Conservation (phyloP, 2,797 vertebrate species). For the Sebastes hubbsi region DNA sequence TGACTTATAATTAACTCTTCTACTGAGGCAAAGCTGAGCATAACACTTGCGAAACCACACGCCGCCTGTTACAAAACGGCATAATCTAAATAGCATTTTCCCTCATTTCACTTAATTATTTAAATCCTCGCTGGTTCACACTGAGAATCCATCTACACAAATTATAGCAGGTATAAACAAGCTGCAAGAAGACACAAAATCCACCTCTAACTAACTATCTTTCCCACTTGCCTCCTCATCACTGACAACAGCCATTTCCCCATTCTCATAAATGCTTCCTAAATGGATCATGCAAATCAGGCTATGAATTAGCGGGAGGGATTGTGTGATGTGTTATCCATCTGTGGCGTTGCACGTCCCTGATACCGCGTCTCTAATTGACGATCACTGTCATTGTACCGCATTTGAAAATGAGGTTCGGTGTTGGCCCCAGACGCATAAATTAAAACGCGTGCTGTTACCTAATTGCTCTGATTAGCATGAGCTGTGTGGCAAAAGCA, state of each 20-base stretch:
- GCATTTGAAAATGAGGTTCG: slow-evolving; percentile 60
- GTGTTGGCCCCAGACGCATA: slow-evolving; percentile 65
- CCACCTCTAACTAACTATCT: slow-evolving; percentile 45
- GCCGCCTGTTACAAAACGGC: slow-evolving; percentile 29
- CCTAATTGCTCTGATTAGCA: slow-evolving; percentile 78
- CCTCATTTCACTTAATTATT: slow-evolving; percentile 60
- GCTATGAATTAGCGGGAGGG: slow-evolving; percentile 67
- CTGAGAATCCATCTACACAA: slow-evolving; percentile 71
- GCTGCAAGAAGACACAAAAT: slow-evolving; percentile 32
- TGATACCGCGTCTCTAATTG: slow-evolving; percentile 70
- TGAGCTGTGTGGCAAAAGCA: slow-evolving; percentile 56
- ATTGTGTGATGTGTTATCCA: slow-evolving; percentile 70
- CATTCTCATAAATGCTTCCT: slow-evolving; percentile 72
- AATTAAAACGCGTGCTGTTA: slow-evolving; percentile 74
- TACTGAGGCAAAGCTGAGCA: slow-evolving; percentile 14
- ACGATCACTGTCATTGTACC: slow-evolving; percentile 75
- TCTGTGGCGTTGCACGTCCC: slow-evolving; percentile 62
- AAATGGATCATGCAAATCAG: slow-evolving; percentile 80
- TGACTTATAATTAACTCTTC: slow-evolving; percentile 51
- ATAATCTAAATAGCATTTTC: slow-evolving; percentile 40
- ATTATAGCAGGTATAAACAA: slow-evolving; percentile 70
- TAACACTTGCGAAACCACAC: slow-evolving; percentile 34
- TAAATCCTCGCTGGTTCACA: slow-evolving; percentile 44
- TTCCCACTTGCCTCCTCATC: slow-evolving; percentile 62
- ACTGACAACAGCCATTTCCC: slow-evolving; percentile 70